Evolutionary conservation across 2,888 invertebrate genomes (phyloP).

Genomic region (Oscheius sp.): DNA sequence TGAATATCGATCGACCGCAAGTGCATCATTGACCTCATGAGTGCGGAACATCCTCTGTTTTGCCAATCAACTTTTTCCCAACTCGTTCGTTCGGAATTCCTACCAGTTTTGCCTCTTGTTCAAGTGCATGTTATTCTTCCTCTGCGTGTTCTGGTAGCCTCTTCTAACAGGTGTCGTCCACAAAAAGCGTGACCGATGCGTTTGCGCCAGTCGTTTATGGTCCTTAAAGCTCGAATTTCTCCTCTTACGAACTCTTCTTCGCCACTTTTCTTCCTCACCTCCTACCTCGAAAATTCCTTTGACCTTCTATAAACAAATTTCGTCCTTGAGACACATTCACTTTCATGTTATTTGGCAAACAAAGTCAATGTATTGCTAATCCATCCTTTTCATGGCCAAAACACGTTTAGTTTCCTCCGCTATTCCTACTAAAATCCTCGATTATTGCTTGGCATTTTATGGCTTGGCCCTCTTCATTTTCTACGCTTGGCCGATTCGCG

Average conservation of each 20-base stretch:
- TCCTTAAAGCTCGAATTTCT: slow-evolving; percentile 27
- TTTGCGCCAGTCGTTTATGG: slow-evolving; percentile 9
- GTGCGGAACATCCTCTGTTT: neutral
- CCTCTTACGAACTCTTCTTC: neutral
- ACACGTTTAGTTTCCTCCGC: neutral
- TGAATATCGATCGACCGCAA: slow-evolving; percentile 24
- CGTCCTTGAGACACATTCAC: neutral
- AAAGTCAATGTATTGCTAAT: neutral
- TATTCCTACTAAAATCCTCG: neutral
- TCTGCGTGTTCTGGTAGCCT: neutral
- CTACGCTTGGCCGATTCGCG: neutral
- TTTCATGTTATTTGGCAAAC: neutral
- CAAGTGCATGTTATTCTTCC: neutral
- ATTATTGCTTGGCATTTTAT: neutral
- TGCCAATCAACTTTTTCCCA: neutral
- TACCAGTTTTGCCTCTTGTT: neutral
- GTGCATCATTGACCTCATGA: slow-evolving; percentile 24
- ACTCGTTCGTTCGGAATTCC: neutral
- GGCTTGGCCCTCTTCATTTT: neutral
- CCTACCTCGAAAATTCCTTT: neutral
- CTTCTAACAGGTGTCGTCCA: slow-evolving; percentile 1
- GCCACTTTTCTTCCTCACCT: neutral
- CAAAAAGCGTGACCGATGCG: slow-evolving; percentile 22
- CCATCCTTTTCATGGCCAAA: too few species aligned
- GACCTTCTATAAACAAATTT: too few species aligned